Base-by-base conservation (phyloP, 2,888 invertebrate species). In the Himalopsyche kuldschensis region DNA sequence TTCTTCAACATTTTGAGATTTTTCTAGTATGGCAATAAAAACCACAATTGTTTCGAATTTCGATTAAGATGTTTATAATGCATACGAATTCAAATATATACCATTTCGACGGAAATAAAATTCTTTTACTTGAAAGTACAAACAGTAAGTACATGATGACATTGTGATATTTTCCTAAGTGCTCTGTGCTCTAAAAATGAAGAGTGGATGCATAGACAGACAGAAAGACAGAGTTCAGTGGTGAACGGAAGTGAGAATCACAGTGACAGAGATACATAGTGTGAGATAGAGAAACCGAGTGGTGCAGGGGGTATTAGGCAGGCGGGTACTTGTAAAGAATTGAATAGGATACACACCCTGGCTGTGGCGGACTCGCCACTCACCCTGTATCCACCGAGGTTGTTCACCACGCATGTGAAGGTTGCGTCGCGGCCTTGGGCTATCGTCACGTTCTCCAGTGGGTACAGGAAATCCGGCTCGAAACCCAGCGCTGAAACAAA, bases 321-420 rank as follows among this genome's bases (percentile, higher is more conserved):
- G 82, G 85, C 83, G 82, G 85, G 84, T 84, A 83, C 81, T 82
- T 48, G 76, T 77, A 81, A 75, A 84, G 83, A 85, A 83, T 48
- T 82, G 81, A 85, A 85, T 35, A 81, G 84, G 93, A 95, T 95
- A 95, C 95, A 95, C 95, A 95, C 95, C 95, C 95, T 95, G 93
- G 95, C 95, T 90, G 94, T 94, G 93, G 94, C 93, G 93, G 94
- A 93, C 92, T 95, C 95, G 93, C 95, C 95, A 96, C 96, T 97
- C 96, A 97, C 97, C 96, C 96, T 95, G 93, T 95, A 94, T 92
- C 94, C 94, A 88, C 95, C 95, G 89, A 96, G 94, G 93, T 96
- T 95, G 92, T 95, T 96, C 89, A 96, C 96, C 89, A 96, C 95
- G 89, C 96, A 96, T 87, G 96, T 96, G 92, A 96, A 96, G 89